Conservation (phyloP, 2,113 vertebrate species). For the Peromyscus maniculatus region DNA sequence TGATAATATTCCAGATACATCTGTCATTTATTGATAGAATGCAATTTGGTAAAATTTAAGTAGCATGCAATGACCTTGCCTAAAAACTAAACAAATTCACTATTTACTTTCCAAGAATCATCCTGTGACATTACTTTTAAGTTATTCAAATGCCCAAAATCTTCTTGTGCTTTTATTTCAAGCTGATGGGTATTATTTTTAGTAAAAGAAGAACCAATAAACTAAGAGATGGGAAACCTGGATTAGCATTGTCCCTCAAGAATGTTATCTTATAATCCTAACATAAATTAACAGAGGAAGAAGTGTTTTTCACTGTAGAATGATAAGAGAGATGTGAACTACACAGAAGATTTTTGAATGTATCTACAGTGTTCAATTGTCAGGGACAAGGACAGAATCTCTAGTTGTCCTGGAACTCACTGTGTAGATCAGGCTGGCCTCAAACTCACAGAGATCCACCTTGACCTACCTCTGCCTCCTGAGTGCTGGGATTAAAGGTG, state of each 20-base stretch:
- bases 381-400: background rate
- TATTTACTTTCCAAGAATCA: background rate
- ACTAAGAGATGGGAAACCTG: background rate
- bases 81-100: background rate
- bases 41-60: background rate
- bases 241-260: background rate
- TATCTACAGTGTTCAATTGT: background rate
- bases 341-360: background rate
- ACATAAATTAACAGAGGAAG: background rate
- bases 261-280: background rate
- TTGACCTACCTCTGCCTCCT: background rate
- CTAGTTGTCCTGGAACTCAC: background rate
- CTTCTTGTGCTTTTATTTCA: background rate
- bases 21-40: background rate
- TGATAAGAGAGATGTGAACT: background rate
- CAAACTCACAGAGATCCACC: background rate
- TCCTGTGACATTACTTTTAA: background rate
- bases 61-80: background rate
- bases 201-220: background rate
- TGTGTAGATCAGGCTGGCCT: background rate
- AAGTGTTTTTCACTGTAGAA: background rate
- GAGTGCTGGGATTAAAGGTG: background rate
- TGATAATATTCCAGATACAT: background rate
- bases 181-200: background rate
- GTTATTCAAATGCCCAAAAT: background rate